A percentile compares a stretch with the other conserved stretches of the same genome.
phyloP scores from a whole-genome alignment of 2,113 vertebrate genomes.

The Dipodomys ordii region DNA sequence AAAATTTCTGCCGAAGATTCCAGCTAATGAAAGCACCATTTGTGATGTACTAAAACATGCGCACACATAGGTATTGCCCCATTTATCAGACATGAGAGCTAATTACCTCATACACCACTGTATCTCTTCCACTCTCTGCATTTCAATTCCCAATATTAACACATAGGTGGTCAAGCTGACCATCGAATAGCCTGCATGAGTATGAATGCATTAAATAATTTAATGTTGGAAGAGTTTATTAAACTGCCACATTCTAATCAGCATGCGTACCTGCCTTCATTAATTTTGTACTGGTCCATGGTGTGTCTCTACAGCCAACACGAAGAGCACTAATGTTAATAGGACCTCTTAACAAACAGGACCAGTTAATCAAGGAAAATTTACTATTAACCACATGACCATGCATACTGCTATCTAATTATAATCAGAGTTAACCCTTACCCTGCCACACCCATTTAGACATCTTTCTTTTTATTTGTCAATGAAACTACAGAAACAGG shows the following conservation, averaged over 20 bases:
- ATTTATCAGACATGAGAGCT: slow-evolving; percentile 99
- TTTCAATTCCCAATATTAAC: slow-evolving; percentile 98
- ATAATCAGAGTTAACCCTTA: slow-evolving; percentile 90
- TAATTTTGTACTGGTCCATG: slow-evolving; percentile 94
- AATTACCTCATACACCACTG: slow-evolving; percentile 96
- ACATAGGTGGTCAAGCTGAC: slow-evolving; percentile 95
- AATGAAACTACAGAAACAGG: slow-evolving; percentile 78
- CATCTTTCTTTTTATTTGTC: slow-evolving; percentile 87
- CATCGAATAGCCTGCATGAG: slow-evolving; percentile 95
- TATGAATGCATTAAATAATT: slow-evolving; percentile 99
- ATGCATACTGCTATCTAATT: slow-evolving; percentile 92
- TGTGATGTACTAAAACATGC: slow-evolving; percentile 95
- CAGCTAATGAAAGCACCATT: slow-evolving; percentile 95
- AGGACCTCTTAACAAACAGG: slow-evolving; percentile 97
- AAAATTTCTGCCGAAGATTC: slow-evolving; percentile 91
- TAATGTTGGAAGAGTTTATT: slow-evolving; percentile 96
- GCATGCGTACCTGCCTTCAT: slow-evolving; percentile 93
- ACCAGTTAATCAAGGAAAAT: slow-evolving; percentile 99
- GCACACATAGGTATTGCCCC: slow-evolving; percentile 98
- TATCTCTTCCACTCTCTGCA: slow-evolving; percentile 95
- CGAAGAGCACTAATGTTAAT: slow-evolving; percentile 94
- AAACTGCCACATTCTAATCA: slow-evolving; percentile 96
- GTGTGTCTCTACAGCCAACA: slow-evolving; percentile 89
- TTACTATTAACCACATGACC: slow-evolving; percentile 96
- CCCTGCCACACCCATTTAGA: slow-evolving; percentile 86